phyloP scores from a whole-genome alignment of 2,113 vertebrate species.

The Corvus moneduloides region DNA sequence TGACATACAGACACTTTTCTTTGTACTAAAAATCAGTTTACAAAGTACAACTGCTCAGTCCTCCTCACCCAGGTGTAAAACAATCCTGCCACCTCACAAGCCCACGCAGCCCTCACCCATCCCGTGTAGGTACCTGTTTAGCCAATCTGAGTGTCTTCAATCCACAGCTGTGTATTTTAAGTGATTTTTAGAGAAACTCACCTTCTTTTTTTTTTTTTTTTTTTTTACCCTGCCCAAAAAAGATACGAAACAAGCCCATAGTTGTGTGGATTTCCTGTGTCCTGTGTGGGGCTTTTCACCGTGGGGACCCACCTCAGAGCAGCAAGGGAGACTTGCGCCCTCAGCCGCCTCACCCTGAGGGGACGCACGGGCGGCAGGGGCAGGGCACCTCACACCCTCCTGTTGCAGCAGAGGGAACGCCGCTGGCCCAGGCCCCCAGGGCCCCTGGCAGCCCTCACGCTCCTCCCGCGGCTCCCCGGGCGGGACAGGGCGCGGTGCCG shows the following conservation, averaged over 20 bases:
- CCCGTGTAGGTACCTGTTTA: not conserved
- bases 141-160: not conserved
- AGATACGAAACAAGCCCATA: not conserved
- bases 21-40: not conserved
- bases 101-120: rapidly evolving
- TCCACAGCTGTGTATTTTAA: not conserved
- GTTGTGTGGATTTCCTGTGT: rapidly evolving
- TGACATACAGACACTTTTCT: not conserved
- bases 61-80: not conserved
- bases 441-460: rapidly evolving
- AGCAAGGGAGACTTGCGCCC: not conserved
- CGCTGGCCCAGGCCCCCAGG: rapidly evolving
- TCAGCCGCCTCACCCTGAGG: not conserved
- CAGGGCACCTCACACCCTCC: rapidly evolving
- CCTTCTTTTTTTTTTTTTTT: not conserved
- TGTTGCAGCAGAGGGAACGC: rapidly evolving
- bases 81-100: not conserved
- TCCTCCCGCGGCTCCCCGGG: rapidly evolving
- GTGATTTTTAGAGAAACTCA: not conserved
- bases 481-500: rapidly evolving
- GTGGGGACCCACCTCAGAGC: not conserved
- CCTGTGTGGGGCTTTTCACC: rapidly evolving
- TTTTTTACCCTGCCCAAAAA: not conserved
- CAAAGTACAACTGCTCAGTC: not conserved
- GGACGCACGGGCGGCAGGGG: not conserved